These are phyloP conservation scores for Neopelma chrysocephalum DNA, from an alignment of 2,797 vertebrate genomes.

Conservation along the genomic window DNA sequence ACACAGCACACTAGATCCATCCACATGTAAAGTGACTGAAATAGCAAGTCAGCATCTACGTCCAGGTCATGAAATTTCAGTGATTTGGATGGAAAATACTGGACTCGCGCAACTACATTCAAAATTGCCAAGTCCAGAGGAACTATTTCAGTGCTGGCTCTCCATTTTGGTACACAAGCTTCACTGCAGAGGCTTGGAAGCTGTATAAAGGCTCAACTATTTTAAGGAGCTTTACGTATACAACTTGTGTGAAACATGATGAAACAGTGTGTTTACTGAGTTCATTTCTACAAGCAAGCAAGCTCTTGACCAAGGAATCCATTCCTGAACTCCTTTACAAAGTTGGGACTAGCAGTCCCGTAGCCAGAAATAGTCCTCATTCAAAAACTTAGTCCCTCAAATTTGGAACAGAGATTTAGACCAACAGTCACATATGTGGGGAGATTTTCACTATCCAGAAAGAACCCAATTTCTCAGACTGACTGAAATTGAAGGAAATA, in stretches of 20 bases:
- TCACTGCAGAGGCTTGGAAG: neutral
- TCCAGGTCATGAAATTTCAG: neutral
- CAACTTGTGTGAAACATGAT: neutral
- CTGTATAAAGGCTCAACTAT: neutral
- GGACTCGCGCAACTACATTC: neutral
- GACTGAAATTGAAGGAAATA: neutral
- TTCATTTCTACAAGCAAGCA: neutral
- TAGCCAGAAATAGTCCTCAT: neutral
- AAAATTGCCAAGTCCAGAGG: neutral
- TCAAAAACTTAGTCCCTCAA: neutral
- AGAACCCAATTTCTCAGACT: neutral
- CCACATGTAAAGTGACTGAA: neutral
- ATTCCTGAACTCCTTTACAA: neutral
- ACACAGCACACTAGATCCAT: neutral
- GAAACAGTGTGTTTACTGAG: neutral
- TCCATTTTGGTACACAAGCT: neutral
- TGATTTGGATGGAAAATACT: neutral
- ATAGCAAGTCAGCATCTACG: neutral
- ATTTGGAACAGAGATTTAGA: neutral
- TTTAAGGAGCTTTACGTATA: neutral
- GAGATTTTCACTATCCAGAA: neutral
- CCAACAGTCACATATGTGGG: neutral
- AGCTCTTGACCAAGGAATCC: neutral
- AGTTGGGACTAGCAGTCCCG: neutral
- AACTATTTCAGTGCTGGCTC: neutral